These are phyloP conservation scores for Calameuta filiformis DNA, from an alignment of 2,888 invertebrate genomes.

Conservation along the genomic window DNA sequence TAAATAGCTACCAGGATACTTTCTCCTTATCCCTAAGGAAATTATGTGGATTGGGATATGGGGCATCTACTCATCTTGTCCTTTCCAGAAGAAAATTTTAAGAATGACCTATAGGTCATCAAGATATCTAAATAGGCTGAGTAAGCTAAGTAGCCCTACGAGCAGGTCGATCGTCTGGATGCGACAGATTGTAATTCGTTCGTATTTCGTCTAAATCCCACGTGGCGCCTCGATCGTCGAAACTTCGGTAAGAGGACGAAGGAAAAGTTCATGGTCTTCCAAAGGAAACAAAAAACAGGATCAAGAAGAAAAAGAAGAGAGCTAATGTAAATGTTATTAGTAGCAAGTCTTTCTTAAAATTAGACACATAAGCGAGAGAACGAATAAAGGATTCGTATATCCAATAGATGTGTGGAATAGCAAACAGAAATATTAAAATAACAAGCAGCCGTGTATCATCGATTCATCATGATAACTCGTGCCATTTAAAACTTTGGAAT, in stretches of 20 bases:
- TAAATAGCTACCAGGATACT: too few relatives aligned
- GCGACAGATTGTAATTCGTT: not conserved
- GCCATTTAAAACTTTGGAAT: not conserved
- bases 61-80: too few relatives aligned
- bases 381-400: not conserved
- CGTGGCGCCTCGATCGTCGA: not conserved
- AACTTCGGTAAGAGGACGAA: not conserved
- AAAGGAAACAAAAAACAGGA: too few relatives aligned
- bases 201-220: not conserved
- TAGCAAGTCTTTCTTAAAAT: not conserved
- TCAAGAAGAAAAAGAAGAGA: not conserved
- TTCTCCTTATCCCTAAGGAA: too few relatives aligned
- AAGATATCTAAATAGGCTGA: too few relatives aligned
- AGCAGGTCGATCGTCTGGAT: not conserved
- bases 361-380: not conserved
- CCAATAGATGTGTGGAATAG: not conserved
- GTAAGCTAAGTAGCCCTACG: too few relatives aligned
- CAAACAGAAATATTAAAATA: not conserved
- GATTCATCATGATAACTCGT: not conserved
- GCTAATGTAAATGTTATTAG: not conserved
- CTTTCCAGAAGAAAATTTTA: too few relatives aligned
- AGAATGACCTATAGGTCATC: too few relatives aligned
- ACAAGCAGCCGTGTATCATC: not conserved
- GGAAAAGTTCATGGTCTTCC: too few relatives aligned
- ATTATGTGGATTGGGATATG: too few relatives aligned